Percentiles rank a stretch among this genome's conserved stretches.
These are phyloP conservation scores for Pseudomyrmex sp. DNA, from an alignment of 1,140 invertebrate genomes.

Conservation along the genomic window DNA sequence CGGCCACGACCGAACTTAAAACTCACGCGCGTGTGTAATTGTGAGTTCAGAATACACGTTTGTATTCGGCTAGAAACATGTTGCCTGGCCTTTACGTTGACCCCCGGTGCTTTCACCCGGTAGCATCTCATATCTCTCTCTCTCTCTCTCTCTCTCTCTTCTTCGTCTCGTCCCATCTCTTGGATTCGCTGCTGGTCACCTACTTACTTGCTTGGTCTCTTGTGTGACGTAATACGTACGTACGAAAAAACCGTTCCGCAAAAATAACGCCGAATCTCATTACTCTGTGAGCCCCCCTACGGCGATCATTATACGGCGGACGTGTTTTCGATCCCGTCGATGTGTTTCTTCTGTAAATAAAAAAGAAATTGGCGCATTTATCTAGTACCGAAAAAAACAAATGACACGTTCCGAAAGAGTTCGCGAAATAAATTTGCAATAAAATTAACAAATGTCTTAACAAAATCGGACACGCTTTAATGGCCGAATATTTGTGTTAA, in stretches of 20 bases:
- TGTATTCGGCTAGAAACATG: conserved; percentile 44
- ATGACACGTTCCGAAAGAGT: no score
- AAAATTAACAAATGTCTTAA: no score
- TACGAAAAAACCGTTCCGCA: neutral
- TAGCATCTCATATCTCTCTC: conserved; percentile 64
- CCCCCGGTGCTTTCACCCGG: conserved; percentile 78
- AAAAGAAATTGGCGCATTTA: no score
- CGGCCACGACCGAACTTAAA: neutral
- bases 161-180: neutral
- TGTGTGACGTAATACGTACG: conserved; percentile 15
- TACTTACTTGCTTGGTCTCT: conserved; percentile 14
- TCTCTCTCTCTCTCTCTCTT: no score
- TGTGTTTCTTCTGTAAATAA: no score
- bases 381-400: no score
- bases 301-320: no score
- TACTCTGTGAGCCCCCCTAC: neutral
- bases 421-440: no score
- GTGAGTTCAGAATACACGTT: conserved; percentile 23
- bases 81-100: conserved; percentile 76
- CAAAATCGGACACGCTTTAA: no score
- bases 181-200: conserved; percentile 16
- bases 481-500: no score
- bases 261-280: neutral
- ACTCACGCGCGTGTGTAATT: conserved; percentile 42
- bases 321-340: no score